Evolutionary conservation across 2,888 invertebrate species (phyloP), one percentile per base, ranked within the genome.

Genomic region (Synanthedon tipuliformis): DNA sequence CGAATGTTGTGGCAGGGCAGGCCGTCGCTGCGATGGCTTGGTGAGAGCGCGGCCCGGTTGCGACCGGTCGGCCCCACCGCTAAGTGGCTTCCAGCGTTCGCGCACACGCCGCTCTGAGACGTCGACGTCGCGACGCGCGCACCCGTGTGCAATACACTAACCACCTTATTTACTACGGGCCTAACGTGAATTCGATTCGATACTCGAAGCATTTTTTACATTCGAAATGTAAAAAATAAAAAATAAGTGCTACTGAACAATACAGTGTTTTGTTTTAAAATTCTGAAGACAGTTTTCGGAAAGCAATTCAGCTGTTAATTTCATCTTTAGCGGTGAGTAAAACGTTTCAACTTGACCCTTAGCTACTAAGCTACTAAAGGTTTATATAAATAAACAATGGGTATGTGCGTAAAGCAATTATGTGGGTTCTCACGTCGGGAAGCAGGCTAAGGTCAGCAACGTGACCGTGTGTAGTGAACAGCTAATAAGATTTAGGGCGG

Each of bases 51-150:
- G 84, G 78, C 84, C 86, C 81, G 81, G 75, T 83, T 84, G 84
- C 81, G 85, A 84, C 85, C 86, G 85, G 85, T 83, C 84, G 83
- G 78, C 82, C 81, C 85, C 84, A 75, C 84, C 76, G 79, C 73
- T 63, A 49, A n/a, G 45, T 13, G 34, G 34, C 10, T 34, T 34
- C 34, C 27, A 65, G 68, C 75, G 77, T 73, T 69, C 68, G 78
- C 79, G 78, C 80, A 76, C 73, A 78, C 66, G 75, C 78, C 77
- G 82, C 78, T 76, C 72, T 74, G 83, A 74, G 78, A 78, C 84
- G 83, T 66, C 81, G 78, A 78, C 83, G 84, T 81, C 83, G 84
- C 85, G 84, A 83, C 84, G 84, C 83, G 75, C 75, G 73, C 77
- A 71, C 79, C 78, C 80, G 74, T 68, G 74, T 71, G 77, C 75